Percentiles rank a stretch among this genome's conserved stretches.
These are phyloP conservation scores for Phyllopteryx taeniolatus DNA, from an alignment of 2,113 vertebrate species.

Conservation along the genomic window DNA sequence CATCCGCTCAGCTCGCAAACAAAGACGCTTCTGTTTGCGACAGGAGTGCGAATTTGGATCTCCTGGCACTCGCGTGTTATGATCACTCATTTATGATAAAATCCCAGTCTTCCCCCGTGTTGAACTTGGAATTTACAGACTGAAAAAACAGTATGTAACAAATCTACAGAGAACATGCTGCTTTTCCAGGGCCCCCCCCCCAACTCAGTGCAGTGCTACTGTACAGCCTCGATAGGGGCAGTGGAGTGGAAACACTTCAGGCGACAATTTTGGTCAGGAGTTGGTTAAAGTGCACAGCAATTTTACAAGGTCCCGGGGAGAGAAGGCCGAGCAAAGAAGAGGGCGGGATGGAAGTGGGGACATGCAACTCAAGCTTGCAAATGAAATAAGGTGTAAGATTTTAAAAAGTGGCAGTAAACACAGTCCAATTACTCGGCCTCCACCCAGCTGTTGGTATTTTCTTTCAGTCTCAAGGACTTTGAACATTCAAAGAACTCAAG, in stretches of 20 bases:
- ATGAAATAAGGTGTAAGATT: constrained; percentile 14
- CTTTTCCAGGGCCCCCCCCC: constrained; percentile 1
- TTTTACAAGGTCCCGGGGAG: constrained; percentile 54
- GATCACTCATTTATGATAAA: constrained; percentile 26
- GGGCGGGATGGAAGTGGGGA: constrained; percentile 17
- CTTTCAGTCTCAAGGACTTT: not conserved
- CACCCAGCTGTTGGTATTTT: not conserved
- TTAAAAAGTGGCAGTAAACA: not conserved
- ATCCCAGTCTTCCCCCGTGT: not conserved
- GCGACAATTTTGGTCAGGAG: constrained; percentile 56
- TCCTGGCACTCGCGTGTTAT: constrained; percentile 30
- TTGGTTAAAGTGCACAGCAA: constrained; percentile 52
- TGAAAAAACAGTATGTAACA: not conserved
- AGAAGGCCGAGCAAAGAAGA: constrained; percentile 28
- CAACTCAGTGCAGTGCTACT: constrained; percentile 31
- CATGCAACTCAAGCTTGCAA: constrained; percentile 24
- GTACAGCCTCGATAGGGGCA: constrained; percentile 44
- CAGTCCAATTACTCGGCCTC: not conserved
- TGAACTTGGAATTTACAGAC: not conserved
- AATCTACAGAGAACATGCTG: not conserved
- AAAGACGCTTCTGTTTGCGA: constrained; percentile 58
- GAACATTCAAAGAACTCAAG: not conserved
- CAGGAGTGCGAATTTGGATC: constrained; percentile 33
- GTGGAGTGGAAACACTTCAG: constrained; percentile 66
- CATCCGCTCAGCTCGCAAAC: constrained; percentile 58